A percentile compares a stretch with the other conserved stretches of the same genome.
phyloP scores from a whole-genome alignment of 1,140 invertebrate species.

The Euwallacea similis region DNA sequence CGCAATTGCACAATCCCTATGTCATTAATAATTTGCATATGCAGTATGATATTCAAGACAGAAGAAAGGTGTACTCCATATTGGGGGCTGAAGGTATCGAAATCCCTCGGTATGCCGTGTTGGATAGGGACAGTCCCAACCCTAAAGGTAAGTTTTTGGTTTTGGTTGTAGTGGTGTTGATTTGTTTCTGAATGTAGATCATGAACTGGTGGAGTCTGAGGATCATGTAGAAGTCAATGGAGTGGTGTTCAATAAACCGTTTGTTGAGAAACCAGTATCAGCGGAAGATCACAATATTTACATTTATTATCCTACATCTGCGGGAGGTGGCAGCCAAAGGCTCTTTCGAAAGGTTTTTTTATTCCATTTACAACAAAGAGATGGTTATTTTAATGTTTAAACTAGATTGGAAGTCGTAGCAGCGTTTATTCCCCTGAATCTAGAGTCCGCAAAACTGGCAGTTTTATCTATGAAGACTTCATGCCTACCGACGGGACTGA shows the following conservation, averaged over 20 bases:
- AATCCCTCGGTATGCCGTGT: slow-evolving; percentile 95
- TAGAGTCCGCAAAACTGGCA: slow-evolving; percentile 93
- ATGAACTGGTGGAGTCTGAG: slow-evolving; percentile 93
- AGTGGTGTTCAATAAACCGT: slow-evolving; percentile 96
- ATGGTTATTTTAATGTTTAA: background rate
- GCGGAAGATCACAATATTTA: slow-evolving; percentile 99
- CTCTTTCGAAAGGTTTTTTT: slow-evolving; percentile 84
- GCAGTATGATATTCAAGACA: slow-evolving; percentile 96
- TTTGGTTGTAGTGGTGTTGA: background rate
- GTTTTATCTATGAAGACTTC: slow-evolving; percentile 99
- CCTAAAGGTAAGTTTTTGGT: slow-evolving; percentile 71
- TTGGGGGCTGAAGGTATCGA: slow-evolving; percentile 93
- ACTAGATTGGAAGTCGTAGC: slow-evolving; percentile 93
- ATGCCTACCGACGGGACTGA: slow-evolving; percentile 99
- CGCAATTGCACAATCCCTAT: slow-evolving; percentile 91
- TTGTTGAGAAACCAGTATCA: slow-evolving; percentile 97
- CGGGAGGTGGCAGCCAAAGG: slow-evolving; percentile 95
- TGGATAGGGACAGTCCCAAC: slow-evolving; percentile 91
- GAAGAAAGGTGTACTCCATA: slow-evolving; percentile 93
- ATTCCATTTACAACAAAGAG: background rate
- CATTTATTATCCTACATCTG: slow-evolving; percentile 98
- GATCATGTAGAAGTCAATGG: slow-evolving; percentile 99
- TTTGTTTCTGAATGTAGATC: slow-evolving; percentile 63
- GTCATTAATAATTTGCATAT: slow-evolving; percentile 98
- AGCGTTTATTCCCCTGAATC: slow-evolving; percentile 98